Conservation (phyloP, 2,888 invertebrate genomes). For the Tipula confusa region DNA sequence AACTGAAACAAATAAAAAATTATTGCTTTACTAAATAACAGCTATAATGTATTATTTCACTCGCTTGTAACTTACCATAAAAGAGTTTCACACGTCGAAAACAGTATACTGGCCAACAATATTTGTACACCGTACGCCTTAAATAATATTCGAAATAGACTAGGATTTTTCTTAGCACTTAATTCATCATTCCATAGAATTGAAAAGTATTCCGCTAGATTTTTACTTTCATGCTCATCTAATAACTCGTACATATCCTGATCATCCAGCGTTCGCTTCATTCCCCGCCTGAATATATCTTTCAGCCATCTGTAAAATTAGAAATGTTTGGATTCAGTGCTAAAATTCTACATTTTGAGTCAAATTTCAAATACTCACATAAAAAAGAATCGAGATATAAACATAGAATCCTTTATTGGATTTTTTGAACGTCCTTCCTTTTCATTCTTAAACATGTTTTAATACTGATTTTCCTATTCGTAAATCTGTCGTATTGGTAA, state of each 20-base stretch:
- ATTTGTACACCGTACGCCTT: conserved; percentile 50
- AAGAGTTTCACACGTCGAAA: conserved; percentile 42
- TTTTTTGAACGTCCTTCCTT: neutral
- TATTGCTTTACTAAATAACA: conserved; percentile 36
- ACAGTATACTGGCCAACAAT: conserved; percentile 42
- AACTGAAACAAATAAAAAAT: conserved; percentile 46
- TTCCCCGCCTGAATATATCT: conserved; percentile 53
- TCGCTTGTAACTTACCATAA: conserved; percentile 43
- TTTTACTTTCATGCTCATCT: conserved; percentile 52
- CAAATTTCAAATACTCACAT: neutral
- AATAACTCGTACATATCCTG: conserved; percentile 56
- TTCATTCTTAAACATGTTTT: neutral
- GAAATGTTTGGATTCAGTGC: too few species aligned
- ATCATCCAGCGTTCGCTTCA: conserved; percentile 52
- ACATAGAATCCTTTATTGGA: neutral
- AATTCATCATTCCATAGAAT: conserved; percentile 49
- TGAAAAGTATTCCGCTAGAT: conserved; percentile 50
- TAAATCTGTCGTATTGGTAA: neutral
- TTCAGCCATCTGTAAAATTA: conserved; percentile 47
- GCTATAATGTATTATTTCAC: conserved; percentile 42
- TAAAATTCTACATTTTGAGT: neutral
- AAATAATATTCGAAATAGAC: conserved; percentile 49
- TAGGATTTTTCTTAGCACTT: conserved; percentile 47
- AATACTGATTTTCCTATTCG: neutral
- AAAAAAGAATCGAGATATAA: neutral